Percentiles rank a stretch among this genome's conserved stretches.
phyloP scores from a whole-genome alignment of 2,113 vertebrate species.

The Tursiops truncatus region DNA sequence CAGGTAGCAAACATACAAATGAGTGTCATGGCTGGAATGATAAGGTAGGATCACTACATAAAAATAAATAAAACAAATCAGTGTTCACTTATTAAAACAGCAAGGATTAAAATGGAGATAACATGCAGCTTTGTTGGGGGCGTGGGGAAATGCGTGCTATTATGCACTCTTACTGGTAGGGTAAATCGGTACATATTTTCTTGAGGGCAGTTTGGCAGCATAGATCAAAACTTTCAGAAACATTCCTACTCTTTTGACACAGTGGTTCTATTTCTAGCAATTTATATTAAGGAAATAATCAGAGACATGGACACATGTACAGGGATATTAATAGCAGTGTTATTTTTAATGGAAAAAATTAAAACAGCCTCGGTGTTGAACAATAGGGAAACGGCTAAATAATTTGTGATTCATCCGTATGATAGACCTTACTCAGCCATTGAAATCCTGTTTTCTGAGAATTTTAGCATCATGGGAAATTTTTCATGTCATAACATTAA shows the following conservation, averaged over 20 bases:
- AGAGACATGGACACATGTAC: neutral
- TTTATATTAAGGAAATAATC: slow-evolving; percentile 48
- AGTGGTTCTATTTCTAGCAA: slow-evolving; percentile 37
- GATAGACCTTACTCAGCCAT: neutral
- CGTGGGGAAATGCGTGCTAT: neutral
- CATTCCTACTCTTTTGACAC: slow-evolving; percentile 11
- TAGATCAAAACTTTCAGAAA: slow-evolving; percentile 1
- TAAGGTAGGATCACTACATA: neutral
- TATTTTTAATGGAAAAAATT: slow-evolving; percentile 38
- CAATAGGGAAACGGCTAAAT: slow-evolving; percentile 1
- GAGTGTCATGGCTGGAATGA: neutral
- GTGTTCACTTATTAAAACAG: neutral
- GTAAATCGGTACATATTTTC: neutral
- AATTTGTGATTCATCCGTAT: neutral
- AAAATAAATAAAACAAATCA: neutral
- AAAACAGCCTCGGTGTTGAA: neutral
- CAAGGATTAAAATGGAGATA: neutral
- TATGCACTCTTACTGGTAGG: neutral
- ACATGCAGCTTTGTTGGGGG: rapidly evolving
- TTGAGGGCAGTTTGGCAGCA: neutral
- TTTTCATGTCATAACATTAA: neutral
- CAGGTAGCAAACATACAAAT: neutral
- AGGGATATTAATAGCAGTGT: slow-evolving; percentile 52
- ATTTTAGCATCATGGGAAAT: neutral
- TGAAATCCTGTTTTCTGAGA: neutral